Conservation (phyloP, 2,113 vertebrate species). For the Steatornis caripensis region DNA sequence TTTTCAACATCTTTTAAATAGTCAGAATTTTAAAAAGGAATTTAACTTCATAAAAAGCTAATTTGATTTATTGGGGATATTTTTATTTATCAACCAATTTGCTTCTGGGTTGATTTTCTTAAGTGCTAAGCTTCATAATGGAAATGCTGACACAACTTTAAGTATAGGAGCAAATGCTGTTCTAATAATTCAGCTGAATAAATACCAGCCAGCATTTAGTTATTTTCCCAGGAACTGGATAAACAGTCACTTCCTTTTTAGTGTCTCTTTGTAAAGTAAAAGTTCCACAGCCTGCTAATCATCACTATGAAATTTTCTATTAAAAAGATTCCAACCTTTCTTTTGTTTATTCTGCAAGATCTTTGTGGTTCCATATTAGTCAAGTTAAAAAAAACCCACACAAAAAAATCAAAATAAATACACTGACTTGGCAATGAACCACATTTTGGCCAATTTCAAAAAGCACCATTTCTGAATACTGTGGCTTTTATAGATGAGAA, state of each 20-base stretch:
- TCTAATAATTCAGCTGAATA: constrained; percentile 80
- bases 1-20: neutral
- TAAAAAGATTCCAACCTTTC: constrained; percentile 40
- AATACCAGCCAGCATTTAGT: constrained; percentile 73
- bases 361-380: constrained; percentile 23
- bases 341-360: constrained; percentile 32
- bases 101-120: constrained; percentile 16
- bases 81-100: constrained; percentile 57
- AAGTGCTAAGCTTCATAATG: constrained; percentile 45
- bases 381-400: neutral
- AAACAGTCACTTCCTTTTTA: constrained; percentile 77
- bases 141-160: constrained; percentile 60
- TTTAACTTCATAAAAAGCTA: constrained; percentile 4
- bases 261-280: constrained; percentile 67
- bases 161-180: constrained; percentile 27
- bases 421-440: neutral
- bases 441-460: neutral
- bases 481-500: neutral
- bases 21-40: neutral
- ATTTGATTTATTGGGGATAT: constrained; percentile 33
- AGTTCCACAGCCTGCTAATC: constrained; percentile 56
- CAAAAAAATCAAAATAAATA: neutral
- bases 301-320: constrained; percentile 62
- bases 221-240: constrained; percentile 80
- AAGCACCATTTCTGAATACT: neutral